Base-by-base conservation (phyloP, 2,888 invertebrate species). In the Sinopyrophorus schimmeli region DNA sequence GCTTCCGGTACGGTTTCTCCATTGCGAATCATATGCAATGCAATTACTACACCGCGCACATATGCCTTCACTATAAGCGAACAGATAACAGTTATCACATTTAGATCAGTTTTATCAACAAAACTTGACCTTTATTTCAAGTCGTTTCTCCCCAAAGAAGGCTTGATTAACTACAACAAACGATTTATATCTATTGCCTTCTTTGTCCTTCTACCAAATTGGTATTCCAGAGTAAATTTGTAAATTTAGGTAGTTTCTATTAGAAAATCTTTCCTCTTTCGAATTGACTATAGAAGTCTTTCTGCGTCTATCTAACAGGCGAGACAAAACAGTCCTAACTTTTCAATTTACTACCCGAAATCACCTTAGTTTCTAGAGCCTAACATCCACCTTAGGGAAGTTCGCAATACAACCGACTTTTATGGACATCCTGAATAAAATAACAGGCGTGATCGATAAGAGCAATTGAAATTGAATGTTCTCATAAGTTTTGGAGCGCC, bases 281-380 rank as follows among this genome's bases (percentile, higher is more conserved):
- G n/a, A n/a, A n/a, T n/a, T n/a, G n/a, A n/a, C n/a, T n/a, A n/a
- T n/a, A n/a, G n/a, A n/a, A n/a, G 14, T n/a, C n/a, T n/a, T 43
- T 35, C 34, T 50, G 59, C 55, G 43, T 53, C 54, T 47, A 50
- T 54, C 57, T 58, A 56, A 57, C 55, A 52, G 52, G 53, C 41
- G 43, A 55, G 59, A 62, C 60, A 61, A 62, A 60, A 62, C 58
- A 60, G 57, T 61, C 59, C 53, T 58, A 63, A 63, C 62, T 63
- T 63, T 63, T 61, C 63, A 63, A 63, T 63, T 63, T 63, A 58
- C 62, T 60, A 57, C 57, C 49, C 44, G 57, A 60, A 62, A 61
- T 62, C 60, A 61, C 61, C 60, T 61, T 55, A 55, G 59, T 53
- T 56, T 55, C 58, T 47, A 37, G n/a, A n/a, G n/a, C n/a, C n/a